A percentile compares a stretch with the other conserved stretches of the same genome.
Conservation (phyloP, 2,797 vertebrate species). For the Fratercula arctica region DNA sequence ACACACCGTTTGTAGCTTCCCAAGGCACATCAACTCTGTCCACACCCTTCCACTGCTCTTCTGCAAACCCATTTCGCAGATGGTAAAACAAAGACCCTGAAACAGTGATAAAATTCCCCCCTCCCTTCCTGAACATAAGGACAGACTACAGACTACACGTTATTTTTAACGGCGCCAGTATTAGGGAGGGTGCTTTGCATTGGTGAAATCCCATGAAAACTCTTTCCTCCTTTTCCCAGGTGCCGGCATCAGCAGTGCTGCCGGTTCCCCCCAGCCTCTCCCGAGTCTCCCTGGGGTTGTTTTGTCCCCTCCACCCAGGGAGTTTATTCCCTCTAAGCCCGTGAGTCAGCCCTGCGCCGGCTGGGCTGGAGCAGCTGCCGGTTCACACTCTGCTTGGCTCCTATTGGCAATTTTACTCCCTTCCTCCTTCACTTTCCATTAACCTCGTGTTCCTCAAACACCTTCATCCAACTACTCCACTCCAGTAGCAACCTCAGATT, state of each 20-base stretch:
- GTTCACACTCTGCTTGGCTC: background rate
- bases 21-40: background rate
- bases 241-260: fast-evolving
- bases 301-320: background rate
- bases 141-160: fast-evolving
- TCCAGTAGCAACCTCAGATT: conserved; percentile 32
- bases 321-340: background rate
- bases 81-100: background rate
- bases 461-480: conserved; percentile 7
- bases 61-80: background rate
- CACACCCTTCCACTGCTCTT: background rate
- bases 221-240: background rate
- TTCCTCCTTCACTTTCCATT: conserved; percentile 53
- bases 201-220: background rate
- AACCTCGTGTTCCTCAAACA: conserved; percentile 49
- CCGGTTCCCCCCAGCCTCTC: background rate
- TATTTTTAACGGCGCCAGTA: fast-evolving
- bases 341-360: fast-evolving
- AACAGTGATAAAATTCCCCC: background rate
- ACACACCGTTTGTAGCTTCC: fast-evolving
- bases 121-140: fast-evolving
- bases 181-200: fast-evolving
- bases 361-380: background rate
- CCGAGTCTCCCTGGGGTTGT: background rate
- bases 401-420: background rate